phyloP scores from a whole-genome alignment of 1,140 invertebrate genomes.

The Calliphora vicina region DNA sequence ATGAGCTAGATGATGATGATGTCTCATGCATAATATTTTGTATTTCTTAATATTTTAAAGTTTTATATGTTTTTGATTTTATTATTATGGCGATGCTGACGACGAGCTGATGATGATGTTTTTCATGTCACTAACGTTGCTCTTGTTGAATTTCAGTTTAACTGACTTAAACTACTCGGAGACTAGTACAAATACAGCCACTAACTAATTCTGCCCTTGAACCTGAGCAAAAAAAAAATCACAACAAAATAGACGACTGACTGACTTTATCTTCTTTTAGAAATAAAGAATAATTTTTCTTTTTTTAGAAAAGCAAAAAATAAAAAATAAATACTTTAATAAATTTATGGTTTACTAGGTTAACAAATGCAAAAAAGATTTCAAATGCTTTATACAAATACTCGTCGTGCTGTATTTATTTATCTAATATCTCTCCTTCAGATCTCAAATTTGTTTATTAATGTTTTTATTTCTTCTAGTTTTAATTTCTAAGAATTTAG shows the following conservation, averaged over 20 bases:
- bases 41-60: too few relatives aligned
- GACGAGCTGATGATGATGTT: not conserved
- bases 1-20: too few relatives aligned
- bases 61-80: not conserved
- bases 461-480: not conserved
- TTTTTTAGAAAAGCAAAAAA: not conserved
- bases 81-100: too few relatives aligned
- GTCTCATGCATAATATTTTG: too few relatives aligned
- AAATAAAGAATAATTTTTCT: not conserved
- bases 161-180: constrained; percentile 15
- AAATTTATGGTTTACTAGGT: constrained; percentile 20
- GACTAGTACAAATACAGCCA: not conserved
- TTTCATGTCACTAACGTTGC: too few relatives aligned
- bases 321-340: not conserved
- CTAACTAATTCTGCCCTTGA: constrained; percentile 53
- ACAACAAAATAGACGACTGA: not conserved
- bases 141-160: constrained; percentile 9
- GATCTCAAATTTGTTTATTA: not conserved
- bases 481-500: too few relatives aligned
- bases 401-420: not conserved
- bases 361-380: not conserved
- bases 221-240: constrained; percentile 47
- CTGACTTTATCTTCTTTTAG: not conserved
- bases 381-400: not conserved
- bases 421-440: not conserved